Evolutionary conservation across 2,888 invertebrate genomes (phyloP).

Genomic region (Parthenolecanium corni): DNA sequence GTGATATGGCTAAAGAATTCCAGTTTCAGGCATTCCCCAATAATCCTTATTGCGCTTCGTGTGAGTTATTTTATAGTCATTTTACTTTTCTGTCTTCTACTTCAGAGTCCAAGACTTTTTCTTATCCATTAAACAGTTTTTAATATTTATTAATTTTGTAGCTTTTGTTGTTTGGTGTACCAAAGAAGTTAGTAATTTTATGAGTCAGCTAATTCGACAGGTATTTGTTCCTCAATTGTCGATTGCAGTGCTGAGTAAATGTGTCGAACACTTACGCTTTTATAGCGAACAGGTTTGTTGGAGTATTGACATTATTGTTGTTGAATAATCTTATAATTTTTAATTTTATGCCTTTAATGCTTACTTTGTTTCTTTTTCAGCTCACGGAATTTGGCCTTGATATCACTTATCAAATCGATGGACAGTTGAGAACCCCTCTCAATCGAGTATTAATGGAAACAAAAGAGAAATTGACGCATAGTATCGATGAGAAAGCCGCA

Average conservation of each 20-base stretch:
- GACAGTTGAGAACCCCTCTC: slow-evolving; percentile 64
- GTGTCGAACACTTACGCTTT: slow-evolving; percentile 65
- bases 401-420: slow-evolving; percentile 80
- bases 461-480: slow-evolving; percentile 69
- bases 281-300: slow-evolving; percentile 52
- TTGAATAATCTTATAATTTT: neutral
- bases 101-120: neutral
- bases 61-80: slow-evolving; percentile 10
- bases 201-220: slow-evolving; percentile 71
- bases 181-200: slow-evolving; percentile 64
- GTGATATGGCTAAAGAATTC: slow-evolving; percentile 63
- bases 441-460: slow-evolving; percentile 64
- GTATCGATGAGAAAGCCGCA: slow-evolving; percentile 58
- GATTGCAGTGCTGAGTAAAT: slow-evolving; percentile 71
- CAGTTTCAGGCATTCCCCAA: slow-evolving; percentile 63
- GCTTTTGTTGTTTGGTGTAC: slow-evolving; percentile 87
- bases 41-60: slow-evolving; percentile 52
- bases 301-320: slow-evolving; percentile 1
- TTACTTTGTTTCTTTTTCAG: slow-evolving; percentile 38
- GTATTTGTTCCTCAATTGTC: slow-evolving; percentile 82
- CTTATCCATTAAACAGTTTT: too few relatives aligned
- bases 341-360: slow-evolving; percentile 22
- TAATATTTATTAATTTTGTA: slow-evolving; percentile 36
- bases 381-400: slow-evolving; percentile 64
- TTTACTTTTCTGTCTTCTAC: neutral